Percentiles rank a stretch among this genome's conserved stretches.
Conservation (phyloP, 1,140 invertebrate species). For the Frieseomelitta varia region DNA sequence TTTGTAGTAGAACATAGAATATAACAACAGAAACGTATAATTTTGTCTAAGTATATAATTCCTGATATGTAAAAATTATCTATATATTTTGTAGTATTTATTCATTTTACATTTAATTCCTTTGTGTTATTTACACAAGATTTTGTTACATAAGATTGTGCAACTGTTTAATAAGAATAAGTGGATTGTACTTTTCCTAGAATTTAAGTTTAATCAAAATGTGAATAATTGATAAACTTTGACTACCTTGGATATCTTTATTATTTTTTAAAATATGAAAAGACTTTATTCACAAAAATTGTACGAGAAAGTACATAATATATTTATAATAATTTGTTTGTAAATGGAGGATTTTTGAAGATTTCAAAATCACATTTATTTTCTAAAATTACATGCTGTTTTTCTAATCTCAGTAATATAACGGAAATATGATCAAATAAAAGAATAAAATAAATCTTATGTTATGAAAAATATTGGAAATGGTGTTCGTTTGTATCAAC, state of each 20-base stretch:
- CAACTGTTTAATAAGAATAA: neutral
- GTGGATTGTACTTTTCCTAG: neutral
- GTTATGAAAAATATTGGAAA: neutral
- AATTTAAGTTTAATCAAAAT: neutral
- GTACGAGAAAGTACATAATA: no score
- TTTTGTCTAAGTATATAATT: slow-evolving; percentile 4
- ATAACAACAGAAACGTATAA: neutral
- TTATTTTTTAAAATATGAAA: no score
- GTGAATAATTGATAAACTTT: neutral
- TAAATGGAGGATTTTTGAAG: no score
- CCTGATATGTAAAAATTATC: neutral
- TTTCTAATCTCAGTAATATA: neutral
- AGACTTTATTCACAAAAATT: no score
- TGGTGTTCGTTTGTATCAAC: neutral
- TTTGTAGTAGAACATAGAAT: slow-evolving; percentile 1
- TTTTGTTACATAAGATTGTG: neutral
- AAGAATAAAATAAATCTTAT: neutral
- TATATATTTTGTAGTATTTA: neutral
- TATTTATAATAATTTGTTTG: no score
- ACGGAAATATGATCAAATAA: neutral
- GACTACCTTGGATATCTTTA: neutral
- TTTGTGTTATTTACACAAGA: neutral
- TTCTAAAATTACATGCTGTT: no score
- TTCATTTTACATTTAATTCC: neutral
- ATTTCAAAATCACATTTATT: no score